A percentile compares a stretch with the other conserved stretches of the same genome.
phyloP scores from a whole-genome alignment of 2,113 vertebrate species.

The Ammodytes dubius region DNA sequence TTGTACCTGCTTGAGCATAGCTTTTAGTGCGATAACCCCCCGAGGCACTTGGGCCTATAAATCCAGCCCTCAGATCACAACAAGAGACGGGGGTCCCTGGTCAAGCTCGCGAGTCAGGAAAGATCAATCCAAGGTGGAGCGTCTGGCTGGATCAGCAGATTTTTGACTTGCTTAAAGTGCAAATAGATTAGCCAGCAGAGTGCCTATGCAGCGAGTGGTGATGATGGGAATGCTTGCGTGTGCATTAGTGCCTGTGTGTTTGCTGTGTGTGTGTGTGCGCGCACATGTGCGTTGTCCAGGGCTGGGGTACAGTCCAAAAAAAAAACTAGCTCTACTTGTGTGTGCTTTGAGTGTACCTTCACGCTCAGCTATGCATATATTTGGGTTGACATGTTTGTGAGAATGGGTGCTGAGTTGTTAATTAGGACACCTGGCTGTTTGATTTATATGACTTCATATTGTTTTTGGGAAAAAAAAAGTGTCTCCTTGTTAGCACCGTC shows the following conservation, averaged over 20 bases:
- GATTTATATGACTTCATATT: background rate
- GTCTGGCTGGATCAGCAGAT: constrained; percentile 71
- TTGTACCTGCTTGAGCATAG: background rate
- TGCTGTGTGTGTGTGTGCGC: background rate
- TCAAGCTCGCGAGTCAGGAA: constrained; percentile 39
- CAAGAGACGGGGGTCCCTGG: background rate
- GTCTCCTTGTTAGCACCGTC: constrained; percentile 32
- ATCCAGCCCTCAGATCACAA: constrained; percentile 44
- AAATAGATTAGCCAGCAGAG: constrained; percentile 59
- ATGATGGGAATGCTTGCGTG: constrained; percentile 28
- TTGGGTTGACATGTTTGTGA: background rate
- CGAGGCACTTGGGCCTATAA: constrained; percentile 5
- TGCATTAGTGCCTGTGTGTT: background rate
- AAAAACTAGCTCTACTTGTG: background rate
- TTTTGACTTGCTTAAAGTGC: constrained; percentile 68
- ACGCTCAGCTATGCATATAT: background rate
- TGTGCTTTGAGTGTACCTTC: background rate
- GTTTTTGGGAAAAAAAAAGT: background rate
- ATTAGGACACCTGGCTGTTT: constrained; percentile 42
- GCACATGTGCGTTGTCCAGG: background rate
- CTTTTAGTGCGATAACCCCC: constrained; percentile 5
- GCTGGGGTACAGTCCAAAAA: background rate
- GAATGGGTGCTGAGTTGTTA: constrained; percentile 24
- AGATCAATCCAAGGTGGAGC: constrained; percentile 73
- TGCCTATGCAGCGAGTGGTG: constrained; percentile 35